A percentile compares a stretch with the other conserved stretches of the same genome.
phyloP scores from a whole-genome alignment of 2,888 invertebrate genomes.

The Caenorhabditis japonica region DNA sequence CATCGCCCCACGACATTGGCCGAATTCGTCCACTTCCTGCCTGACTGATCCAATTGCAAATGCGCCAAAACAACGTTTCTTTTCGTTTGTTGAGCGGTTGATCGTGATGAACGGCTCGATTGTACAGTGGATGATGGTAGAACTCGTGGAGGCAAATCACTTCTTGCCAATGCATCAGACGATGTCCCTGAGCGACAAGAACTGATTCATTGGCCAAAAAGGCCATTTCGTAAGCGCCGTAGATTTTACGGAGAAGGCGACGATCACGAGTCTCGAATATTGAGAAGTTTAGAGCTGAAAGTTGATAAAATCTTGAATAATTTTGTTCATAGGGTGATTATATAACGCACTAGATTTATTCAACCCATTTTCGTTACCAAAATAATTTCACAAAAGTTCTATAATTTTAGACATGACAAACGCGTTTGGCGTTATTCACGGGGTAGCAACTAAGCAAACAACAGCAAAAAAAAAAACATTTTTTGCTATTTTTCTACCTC shows the following conservation, averaged over 20 bases:
- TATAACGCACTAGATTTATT: too few relatives aligned
- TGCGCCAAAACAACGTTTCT: conserved; percentile 8
- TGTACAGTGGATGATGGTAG: conserved; percentile 13
- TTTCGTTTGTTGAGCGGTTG: not conserved
- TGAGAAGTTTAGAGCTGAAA: conserved; percentile 18
- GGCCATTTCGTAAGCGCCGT: not conserved
- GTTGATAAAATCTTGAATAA: too few relatives aligned
- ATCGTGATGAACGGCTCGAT: not conserved
- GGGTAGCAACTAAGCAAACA: too few relatives aligned
- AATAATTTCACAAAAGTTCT: too few relatives aligned
- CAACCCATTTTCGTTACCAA: too few relatives aligned
- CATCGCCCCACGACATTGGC: not conserved
- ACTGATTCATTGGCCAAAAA: not conserved
- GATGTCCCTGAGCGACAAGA: not conserved
- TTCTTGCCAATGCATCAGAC: conserved; percentile 4
- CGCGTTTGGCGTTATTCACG: too few relatives aligned
- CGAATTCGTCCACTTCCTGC: not conserved
- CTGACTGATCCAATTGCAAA: conserved; percentile 3
- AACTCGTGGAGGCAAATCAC: not conserved
- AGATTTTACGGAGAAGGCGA: not conserved
- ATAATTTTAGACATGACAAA: too few relatives aligned
- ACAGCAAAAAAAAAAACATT: not conserved
- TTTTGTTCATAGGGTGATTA: too few relatives aligned
- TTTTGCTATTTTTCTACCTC: too few relatives aligned
- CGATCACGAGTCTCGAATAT: conserved; percentile 1